Conservation (phyloP, 2,888 invertebrate species). For the Terebella lapidaria region DNA sequence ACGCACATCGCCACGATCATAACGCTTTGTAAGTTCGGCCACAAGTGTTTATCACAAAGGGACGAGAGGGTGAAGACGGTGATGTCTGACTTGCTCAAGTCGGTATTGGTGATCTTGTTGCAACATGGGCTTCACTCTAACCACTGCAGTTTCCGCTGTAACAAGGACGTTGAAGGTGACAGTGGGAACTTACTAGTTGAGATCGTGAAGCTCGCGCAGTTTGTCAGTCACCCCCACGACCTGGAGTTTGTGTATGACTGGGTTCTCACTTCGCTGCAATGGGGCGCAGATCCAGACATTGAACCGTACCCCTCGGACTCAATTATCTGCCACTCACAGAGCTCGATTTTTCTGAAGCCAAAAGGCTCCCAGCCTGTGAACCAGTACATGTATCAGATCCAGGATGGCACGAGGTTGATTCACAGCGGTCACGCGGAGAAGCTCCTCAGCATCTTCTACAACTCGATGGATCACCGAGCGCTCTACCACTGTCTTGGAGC, state of each 20-base stretch:
- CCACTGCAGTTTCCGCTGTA: constrained; percentile 57
- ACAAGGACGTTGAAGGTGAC: constrained; percentile 30
- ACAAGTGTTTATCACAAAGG: constrained; percentile 55
- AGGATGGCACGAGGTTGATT: constrained; percentile 58
- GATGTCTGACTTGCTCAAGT: constrained; percentile 62
- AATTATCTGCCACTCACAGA: constrained; percentile 57
- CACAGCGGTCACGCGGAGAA: constrained; percentile 63
- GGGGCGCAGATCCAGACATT: constrained; percentile 70
- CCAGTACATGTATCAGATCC: constrained; percentile 66
- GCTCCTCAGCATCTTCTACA: constrained; percentile 60
- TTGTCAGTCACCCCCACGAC: constrained; percentile 63
- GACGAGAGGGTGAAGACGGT: constrained; percentile 60
- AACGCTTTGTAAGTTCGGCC: constrained; percentile 19
- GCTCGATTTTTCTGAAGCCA: constrained; percentile 58
- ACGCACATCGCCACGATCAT: constrained; percentile 19
- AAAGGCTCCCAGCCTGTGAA: constrained; percentile 57
- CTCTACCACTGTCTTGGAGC: constrained; percentile 66
- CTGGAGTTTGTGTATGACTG: constrained; percentile 68
- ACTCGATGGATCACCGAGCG: constrained; percentile 64
- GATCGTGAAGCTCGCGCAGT: constrained; percentile 62
- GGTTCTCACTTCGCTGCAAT: constrained; percentile 67
- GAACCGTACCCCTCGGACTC: constrained; percentile 58
- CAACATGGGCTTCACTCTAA: constrained; percentile 66
- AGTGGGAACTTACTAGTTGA: constrained; percentile 64
- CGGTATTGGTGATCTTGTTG: constrained; percentile 63